Evolutionary conservation across 2,888 invertebrate genomes (phyloP).

Genomic region (Muscina levida): DNA sequence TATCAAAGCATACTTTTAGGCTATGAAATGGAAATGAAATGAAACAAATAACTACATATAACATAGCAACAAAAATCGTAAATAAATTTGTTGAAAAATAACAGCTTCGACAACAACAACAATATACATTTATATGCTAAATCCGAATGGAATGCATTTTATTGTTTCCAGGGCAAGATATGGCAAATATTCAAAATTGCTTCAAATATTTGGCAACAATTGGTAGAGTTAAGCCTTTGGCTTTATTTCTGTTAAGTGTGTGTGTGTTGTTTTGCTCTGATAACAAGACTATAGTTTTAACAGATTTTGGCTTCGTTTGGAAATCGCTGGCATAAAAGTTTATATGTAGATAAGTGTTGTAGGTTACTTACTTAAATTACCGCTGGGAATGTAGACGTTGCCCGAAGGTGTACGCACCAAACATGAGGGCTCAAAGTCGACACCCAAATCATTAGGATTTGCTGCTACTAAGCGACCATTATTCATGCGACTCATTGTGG

Average conservation of each 20-base stretch:
- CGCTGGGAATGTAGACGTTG: slow-evolving; percentile 95
- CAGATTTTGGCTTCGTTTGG: too few species aligned
- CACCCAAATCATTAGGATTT: slow-evolving; percentile 87
- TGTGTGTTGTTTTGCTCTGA: not conserved
- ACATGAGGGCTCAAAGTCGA: slow-evolving; percentile 93
- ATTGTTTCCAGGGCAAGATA: not conserved
- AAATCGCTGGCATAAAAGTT: too few species aligned
- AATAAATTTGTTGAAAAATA: slow-evolving; percentile 48
- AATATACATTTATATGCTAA: slow-evolving; percentile 28
- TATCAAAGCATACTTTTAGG: slow-evolving; percentile 57
- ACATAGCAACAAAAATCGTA: slow-evolving; percentile 38
- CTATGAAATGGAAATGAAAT: slow-evolving; percentile 16
- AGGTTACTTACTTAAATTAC: slow-evolving; percentile 83
- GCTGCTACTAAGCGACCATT: slow-evolving; percentile 93
- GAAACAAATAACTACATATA: slow-evolving; percentile 14
- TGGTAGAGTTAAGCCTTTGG: slow-evolving; percentile 32
- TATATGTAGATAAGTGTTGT: too few species aligned
- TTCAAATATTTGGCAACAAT: slow-evolving; percentile 32
- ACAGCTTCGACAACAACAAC: slow-evolving; percentile 17
- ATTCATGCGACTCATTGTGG: slow-evolving; percentile 94
- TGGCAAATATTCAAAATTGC: slow-evolving; percentile 51
- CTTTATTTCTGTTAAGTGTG: not conserved
- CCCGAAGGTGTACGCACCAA: slow-evolving; percentile 94
- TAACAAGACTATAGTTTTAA: too few species aligned
- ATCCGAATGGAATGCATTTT: slow-evolving; percentile 2